Percentiles rank a stretch among this genome's conserved stretches.
Conservation (phyloP, 2,888 invertebrate genomes). For the Schizaphis graminum region DNA sequence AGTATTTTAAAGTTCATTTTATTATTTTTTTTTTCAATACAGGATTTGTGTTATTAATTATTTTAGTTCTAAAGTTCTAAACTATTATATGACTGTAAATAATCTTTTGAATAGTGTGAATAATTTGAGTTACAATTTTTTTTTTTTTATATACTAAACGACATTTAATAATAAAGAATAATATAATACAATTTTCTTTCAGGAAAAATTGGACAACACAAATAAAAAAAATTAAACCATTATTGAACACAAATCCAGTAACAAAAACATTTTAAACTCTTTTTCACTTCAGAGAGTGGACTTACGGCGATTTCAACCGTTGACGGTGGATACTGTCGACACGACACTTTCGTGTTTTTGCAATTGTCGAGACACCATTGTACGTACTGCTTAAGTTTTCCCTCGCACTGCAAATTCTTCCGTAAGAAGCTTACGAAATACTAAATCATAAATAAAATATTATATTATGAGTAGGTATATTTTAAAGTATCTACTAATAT, state of each 20-base stretch:
- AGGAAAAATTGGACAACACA: background rate
- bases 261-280: background rate
- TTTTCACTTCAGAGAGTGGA: slow-evolving; percentile 68
- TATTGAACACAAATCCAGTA: background rate
- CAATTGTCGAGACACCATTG: slow-evolving; percentile 96
- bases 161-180: background rate
- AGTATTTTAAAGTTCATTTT: background rate
- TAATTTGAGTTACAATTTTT: background rate
- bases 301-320: slow-evolving; percentile 92
- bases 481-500: background rate
- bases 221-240: background rate
- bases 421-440: slow-evolving; percentile 84
- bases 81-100: background rate
- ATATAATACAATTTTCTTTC: background rate
- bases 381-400: slow-evolving; percentile 85
- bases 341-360: slow-evolving; percentile 85
- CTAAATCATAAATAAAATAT: slow-evolving; percentile 69
- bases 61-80: background rate
- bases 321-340: slow-evolving; percentile 88
- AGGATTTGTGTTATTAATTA: background rate
- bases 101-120: background rate
- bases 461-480: background rate
- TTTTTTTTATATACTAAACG: background rate
- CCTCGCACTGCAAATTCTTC: slow-evolving; percentile 79
- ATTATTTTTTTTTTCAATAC: background rate